Conservation (phyloP, 2,888 invertebrate genomes). For the Vannuccia rotundouncinata region DNA sequence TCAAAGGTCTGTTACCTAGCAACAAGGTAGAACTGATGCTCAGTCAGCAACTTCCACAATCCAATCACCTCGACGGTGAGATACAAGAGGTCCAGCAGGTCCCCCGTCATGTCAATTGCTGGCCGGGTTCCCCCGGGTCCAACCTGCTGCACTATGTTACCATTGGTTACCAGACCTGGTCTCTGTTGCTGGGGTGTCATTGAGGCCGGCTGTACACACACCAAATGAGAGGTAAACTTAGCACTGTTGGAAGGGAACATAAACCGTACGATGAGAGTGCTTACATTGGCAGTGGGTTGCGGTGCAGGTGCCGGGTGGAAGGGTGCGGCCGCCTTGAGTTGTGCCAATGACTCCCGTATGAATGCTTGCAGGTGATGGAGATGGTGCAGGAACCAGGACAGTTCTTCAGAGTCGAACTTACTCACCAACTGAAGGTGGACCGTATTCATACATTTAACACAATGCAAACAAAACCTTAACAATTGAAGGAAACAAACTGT, state of each 20-base stretch:
- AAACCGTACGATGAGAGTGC: no score
- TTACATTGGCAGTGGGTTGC: not conserved
- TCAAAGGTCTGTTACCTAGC: slow-evolving; percentile 46
- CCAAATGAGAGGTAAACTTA: no score
- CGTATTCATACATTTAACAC: no score
- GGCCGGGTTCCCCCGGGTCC: not conserved
- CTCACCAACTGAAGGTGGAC: not conserved
- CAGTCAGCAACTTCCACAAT: slow-evolving; percentile 82
- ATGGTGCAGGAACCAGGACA: slow-evolving; percentile 68
- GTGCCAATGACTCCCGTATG: slow-evolving; percentile 65
- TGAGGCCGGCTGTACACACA: no score
- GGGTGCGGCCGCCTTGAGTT: slow-evolving; percentile 46
- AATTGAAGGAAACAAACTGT: no score
- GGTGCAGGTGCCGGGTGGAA: not conserved
- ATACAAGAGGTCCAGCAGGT: slow-evolving; percentile 29
- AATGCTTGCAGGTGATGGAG: slow-evolving; percentile 70
- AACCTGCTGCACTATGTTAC: not conserved
- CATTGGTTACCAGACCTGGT: no score
- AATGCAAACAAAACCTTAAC: no score
- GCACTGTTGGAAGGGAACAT: no score
- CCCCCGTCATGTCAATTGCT: not conserved
- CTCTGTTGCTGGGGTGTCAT: not conserved
- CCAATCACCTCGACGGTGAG: slow-evolving; percentile 64
- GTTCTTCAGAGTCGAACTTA: slow-evolving; percentile 62
- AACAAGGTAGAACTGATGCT: slow-evolving; percentile 77